Conservation (phyloP, 2,888 invertebrate genomes). For the Hipparchia sbordonii region DNA sequence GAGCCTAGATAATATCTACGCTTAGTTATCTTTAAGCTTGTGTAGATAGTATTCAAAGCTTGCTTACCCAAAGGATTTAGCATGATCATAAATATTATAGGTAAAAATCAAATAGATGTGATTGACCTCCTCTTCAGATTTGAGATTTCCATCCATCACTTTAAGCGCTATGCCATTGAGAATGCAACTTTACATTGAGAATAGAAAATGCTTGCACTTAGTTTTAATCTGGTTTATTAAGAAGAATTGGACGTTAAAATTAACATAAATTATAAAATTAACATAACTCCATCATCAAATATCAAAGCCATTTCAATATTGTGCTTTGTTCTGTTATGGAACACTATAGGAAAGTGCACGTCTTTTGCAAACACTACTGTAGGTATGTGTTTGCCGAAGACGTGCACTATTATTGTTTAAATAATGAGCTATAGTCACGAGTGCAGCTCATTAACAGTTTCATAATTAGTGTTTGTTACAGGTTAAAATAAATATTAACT, state of each 20-base stretch:
- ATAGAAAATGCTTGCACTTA: neutral
- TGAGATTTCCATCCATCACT: too few relatives aligned
- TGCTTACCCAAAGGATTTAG: too few relatives aligned
- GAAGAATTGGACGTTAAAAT: neutral
- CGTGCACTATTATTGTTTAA: constrained; percentile 5
- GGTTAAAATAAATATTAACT: constrained; percentile 29
- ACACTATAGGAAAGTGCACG: constrained; percentile 37
- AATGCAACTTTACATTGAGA: neutral
- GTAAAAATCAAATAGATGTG: too few relatives aligned
- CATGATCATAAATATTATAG: too few relatives aligned
- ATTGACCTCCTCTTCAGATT: too few relatives aligned
- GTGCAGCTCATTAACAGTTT: constrained; percentile 31
- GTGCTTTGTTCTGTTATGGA: constrained; percentile 31
- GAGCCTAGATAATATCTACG: too few relatives aligned
- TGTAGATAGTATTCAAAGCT: too few relatives aligned
- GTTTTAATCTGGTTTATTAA: constrained; percentile 6
- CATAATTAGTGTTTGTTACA: constrained; percentile 29
- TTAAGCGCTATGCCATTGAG: too few relatives aligned
- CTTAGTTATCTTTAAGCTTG: too few relatives aligned
- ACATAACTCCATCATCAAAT: constrained; percentile 15
- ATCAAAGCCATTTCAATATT: constrained; percentile 32
- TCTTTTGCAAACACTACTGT: constrained; percentile 26
- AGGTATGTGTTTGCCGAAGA: too few relatives aligned
- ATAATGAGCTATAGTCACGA: constrained; percentile 36
- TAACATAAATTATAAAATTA: constrained; percentile 10